A percentile compares a stretch with the other conserved stretches of the same genome.
Evolutionary conservation across 2,888 invertebrate genomes (phyloP).

Genomic region (Clitarchus hookeri): DNA sequence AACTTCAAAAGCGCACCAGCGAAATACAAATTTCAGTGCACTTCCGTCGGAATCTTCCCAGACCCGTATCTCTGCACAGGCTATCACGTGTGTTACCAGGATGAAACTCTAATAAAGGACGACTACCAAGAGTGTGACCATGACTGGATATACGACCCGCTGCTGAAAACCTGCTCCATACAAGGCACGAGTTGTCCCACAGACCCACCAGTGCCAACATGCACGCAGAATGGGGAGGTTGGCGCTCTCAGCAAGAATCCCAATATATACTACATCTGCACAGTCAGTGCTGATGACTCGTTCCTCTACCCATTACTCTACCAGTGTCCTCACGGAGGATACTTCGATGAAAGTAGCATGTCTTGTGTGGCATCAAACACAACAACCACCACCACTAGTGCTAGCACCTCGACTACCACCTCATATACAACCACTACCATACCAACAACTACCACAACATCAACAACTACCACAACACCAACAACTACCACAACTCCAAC

Average conservation of each 20-base stretch:
- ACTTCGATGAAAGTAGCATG: not conserved
- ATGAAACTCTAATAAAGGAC: not conserved
- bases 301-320: slow-evolving; percentile 20
- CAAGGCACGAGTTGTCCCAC: not conserved
- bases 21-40: slow-evolving; percentile 15
- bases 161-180: not conserved
- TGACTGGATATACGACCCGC: not conserved
- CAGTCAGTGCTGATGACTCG: not conserved
- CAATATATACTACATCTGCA: slow-evolving; percentile 15
- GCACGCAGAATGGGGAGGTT: not conserved
- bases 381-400: not conserved
- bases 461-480: not conserved
- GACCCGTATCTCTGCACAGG: slow-evolving; percentile 20
- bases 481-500: not conserved
- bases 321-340: slow-evolving; percentile 22
- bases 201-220: slow-evolving; percentile 17
- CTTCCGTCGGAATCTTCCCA: slow-evolving; percentile 15
- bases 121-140: not conserved
- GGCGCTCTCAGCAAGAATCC: not conserved
- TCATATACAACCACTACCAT: not conserved
- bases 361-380: not conserved
- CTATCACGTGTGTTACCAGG: slow-evolving; percentile 6
- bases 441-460: not conserved
- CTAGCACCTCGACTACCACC: no score
- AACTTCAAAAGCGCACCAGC: not conserved